phyloP scores from a whole-genome alignment of 2,113 vertebrate genomes.

The Capricornis sumatraensis region DNA sequence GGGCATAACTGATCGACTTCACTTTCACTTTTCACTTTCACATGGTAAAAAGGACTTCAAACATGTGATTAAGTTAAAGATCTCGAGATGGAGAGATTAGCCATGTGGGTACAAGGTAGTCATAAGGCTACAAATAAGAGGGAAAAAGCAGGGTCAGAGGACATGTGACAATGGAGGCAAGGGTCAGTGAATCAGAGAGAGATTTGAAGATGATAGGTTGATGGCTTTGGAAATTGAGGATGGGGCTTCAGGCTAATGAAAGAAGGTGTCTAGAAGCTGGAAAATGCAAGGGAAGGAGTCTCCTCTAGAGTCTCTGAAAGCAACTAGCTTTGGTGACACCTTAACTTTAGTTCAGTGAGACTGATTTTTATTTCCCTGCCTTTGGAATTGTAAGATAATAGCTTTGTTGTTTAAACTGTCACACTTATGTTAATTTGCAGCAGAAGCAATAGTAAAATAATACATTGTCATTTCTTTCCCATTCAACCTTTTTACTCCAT shows the following conservation, averaged over 20 bases:
- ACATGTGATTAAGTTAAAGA: not conserved
- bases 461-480: not conserved
- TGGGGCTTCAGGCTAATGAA: not conserved
- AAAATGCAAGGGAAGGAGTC: not conserved
- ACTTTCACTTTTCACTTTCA: not conserved
- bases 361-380: not conserved
- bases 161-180: not conserved
- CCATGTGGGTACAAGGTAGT: not conserved
- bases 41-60: not conserved
- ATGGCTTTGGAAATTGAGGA: not conserved
- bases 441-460: not conserved
- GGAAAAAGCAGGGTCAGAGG: not conserved
- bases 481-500: not conserved
- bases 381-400: not conserved
- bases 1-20: fast-evolving
- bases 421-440: not conserved
- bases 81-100: not conserved
- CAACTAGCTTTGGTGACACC: not conserved
- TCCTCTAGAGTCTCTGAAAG: not conserved
- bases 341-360: not conserved
- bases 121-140: not conserved
- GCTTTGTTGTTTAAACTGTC: not conserved
- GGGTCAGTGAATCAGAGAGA: not conserved
- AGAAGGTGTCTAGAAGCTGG: not conserved
- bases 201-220: not conserved